These are phyloP conservation scores for Sakesphorus luctuosus DNA, from an alignment of 2,113 vertebrate species.

Conservation along the genomic window DNA sequence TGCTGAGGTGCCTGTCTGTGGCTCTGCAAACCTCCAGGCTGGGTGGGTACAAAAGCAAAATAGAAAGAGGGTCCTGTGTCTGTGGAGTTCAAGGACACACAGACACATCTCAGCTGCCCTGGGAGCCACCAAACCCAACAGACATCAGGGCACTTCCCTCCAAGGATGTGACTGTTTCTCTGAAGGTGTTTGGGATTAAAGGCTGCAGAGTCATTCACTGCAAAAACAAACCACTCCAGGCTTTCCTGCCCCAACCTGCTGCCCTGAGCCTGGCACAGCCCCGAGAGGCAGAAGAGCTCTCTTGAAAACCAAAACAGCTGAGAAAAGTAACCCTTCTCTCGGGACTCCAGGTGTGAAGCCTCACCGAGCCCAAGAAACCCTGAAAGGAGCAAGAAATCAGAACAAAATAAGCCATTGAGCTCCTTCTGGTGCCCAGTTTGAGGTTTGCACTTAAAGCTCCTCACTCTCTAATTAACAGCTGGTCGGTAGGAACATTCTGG, in stretches of 20 bases:
- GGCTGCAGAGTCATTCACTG: neutral
- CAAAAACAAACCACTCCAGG: neutral
- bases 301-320: neutral
- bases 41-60: neutral
- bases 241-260: neutral
- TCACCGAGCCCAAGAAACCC: neutral
- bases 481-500: neutral
- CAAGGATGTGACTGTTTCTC: neutral
- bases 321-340: neutral
- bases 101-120: neutral
- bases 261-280: neutral
- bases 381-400: neutral
- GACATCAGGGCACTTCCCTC: neutral
- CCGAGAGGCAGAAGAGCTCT: neutral
- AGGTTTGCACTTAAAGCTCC: neutral
- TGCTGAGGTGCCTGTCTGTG: accelerated
- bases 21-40: neutral
- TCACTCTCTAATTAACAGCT: neutral
- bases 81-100: accelerated
- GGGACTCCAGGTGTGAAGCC: neutral
- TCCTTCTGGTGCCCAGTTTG: neutral
- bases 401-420: neutral
- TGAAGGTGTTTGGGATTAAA: neutral
- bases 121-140: neutral
- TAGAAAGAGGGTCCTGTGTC: neutral